phyloP scores from a whole-genome alignment of 1,140 invertebrate species.

The Whitmania pigra region DNA sequence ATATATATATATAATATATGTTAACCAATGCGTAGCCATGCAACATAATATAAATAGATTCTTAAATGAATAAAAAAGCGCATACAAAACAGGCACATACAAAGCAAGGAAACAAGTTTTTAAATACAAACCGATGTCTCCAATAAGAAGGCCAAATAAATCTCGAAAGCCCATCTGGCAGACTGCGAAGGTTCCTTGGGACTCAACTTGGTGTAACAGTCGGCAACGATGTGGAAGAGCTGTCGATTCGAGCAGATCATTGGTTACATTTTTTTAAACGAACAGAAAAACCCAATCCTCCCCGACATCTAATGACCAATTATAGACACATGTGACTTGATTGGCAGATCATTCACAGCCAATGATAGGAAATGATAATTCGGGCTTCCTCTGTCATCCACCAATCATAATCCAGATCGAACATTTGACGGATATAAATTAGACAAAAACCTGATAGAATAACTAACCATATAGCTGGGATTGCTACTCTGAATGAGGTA shows the following conservation, averaged over 20 bases:
- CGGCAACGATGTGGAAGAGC: not conserved
- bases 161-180: not conserved
- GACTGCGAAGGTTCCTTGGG: not conserved
- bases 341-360: too few relatives aligned
- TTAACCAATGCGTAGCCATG: too few relatives aligned
- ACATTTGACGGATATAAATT: not conserved
- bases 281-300: not conserved
- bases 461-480: not conserved
- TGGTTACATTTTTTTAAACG: not conserved
- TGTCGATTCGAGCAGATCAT: not conserved
- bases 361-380: too few relatives aligned
- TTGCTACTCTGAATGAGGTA: slow-evolving; percentile 6
- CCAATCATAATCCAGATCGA: too few relatives aligned
- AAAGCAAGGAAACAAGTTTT: too few relatives aligned
- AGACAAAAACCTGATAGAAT: not conserved
- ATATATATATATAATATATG: too few relatives aligned
- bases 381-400: too few relatives aligned
- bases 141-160: not conserved
- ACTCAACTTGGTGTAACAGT: not conserved
- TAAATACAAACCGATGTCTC: slow-evolving; percentile 5
- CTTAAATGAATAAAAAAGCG: too few relatives aligned
- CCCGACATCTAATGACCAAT: too few relatives aligned
- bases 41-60: too few relatives aligned
- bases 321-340: too few relatives aligned
- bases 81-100: too few relatives aligned